A percentile compares a stretch with the other conserved stretches of the same genome.
Evolutionary conservation across 2,888 invertebrate species (phyloP).

Genomic region (Palloptera scutellata): DNA sequence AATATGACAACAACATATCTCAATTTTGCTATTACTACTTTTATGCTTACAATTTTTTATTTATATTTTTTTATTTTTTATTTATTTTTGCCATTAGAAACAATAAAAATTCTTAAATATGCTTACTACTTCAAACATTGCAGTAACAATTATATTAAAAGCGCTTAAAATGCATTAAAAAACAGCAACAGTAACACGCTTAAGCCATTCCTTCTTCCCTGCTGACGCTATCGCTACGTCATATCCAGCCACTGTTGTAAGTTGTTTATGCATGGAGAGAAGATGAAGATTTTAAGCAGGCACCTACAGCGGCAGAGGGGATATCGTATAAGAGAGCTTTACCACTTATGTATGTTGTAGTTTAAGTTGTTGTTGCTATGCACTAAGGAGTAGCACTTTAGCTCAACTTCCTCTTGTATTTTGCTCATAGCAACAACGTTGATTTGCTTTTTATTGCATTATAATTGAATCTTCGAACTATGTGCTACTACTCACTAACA

Average conservation of each 20-base stretch:
- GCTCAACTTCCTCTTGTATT: too few species aligned
- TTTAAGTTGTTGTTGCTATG: conserved; percentile 4
- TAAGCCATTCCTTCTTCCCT: not conserved
- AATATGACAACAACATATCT: too few species aligned
- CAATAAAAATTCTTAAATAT: too few species aligned
- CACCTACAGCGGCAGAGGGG: not conserved
- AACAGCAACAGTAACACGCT: conserved; percentile 4
- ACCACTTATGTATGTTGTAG: conserved; percentile 26
- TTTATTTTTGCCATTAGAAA: too few species aligned
- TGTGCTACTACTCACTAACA: not conserved
- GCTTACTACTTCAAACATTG: too few species aligned
- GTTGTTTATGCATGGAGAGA: not conserved
- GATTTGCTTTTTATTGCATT: conserved; percentile 61
- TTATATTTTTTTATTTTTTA: too few species aligned
- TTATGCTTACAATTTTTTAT: too few species aligned
- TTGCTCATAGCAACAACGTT: conserved; percentile 23
- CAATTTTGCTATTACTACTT: too few species aligned
- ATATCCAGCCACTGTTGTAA: not conserved
- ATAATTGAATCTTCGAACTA: conserved; percentile 60
- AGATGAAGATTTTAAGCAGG: not conserved
- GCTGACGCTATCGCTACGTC: not conserved
- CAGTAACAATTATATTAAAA: conserved; percentile 35
- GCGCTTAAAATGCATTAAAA: conserved; percentile 32
- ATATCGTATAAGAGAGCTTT: conserved; percentile 24
- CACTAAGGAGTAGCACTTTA: not conserved